Evolutionary conservation across 1,140 invertebrate species (phyloP).

Genomic region (Lepidurus apus): DNA sequence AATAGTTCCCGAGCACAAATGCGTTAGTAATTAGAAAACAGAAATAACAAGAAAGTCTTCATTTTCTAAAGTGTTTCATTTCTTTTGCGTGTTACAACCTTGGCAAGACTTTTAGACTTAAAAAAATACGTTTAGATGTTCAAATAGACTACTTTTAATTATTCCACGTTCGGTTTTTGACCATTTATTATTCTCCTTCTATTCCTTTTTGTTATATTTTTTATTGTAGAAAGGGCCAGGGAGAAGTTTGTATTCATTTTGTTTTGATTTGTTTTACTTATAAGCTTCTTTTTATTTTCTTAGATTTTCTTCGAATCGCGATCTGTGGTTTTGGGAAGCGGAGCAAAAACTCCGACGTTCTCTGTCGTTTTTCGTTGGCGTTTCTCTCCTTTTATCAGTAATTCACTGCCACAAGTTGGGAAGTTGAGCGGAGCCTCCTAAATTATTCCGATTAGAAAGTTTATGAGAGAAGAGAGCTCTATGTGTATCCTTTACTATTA

Average conservation of each 20-base stretch:
- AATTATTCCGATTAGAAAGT: slow-evolving; percentile 22
- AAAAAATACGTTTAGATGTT: no score
- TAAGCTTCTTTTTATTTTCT: no score
- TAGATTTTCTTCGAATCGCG: no score
- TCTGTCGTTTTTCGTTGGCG: background rate
- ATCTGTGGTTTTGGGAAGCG: background rate
- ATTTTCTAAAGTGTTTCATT: background rate
- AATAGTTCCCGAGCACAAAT: slow-evolving; percentile 7
- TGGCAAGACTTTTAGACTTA: no score
- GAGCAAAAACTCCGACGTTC: background rate
- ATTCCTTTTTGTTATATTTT: no score
- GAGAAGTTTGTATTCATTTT: no score
- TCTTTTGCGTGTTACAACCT: background rate
- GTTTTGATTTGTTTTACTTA: no score
- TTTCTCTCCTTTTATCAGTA: background rate
- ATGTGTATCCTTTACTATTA: background rate
- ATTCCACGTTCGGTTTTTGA: no score
- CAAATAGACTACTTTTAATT: no score
- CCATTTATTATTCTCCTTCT: no score
- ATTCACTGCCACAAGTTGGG: slow-evolving; percentile 17
- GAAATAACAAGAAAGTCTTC: background rate
- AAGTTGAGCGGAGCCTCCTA: slow-evolving; percentile 5
- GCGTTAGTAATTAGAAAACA: slow-evolving; percentile 13
- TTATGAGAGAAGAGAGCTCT: background rate
- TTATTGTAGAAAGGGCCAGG: no score